Evolutionary conservation across 2,113 vertebrate species (phyloP).

Genomic region (Indicator maculatus): DNA sequence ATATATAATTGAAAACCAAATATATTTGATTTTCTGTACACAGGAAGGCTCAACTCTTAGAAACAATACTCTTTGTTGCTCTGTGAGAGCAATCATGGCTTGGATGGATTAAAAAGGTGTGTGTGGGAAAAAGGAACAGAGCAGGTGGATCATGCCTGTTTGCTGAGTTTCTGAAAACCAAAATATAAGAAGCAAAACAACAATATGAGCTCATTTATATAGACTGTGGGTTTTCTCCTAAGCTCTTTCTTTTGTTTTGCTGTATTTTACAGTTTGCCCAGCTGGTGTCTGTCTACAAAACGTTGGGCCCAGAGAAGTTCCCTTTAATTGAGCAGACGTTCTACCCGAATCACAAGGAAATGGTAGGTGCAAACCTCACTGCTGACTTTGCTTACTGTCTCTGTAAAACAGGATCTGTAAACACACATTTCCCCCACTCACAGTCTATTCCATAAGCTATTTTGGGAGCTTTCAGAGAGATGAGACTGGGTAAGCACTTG

Average conservation of each 20-base stretch:
- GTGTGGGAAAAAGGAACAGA: neutral
- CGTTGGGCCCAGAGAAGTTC: slow-evolving; percentile 91
- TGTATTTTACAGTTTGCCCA: slow-evolving; percentile 91
- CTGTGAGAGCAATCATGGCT: neutral
- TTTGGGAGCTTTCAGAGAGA: neutral
- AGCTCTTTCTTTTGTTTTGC: slow-evolving; percentile 5
- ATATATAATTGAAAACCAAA: too few relatives aligned
- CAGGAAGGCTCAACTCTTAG: neutral
- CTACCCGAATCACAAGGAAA: slow-evolving; percentile 98
- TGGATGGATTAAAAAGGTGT: neutral
- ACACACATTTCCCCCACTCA: neutral
- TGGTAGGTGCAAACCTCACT: slow-evolving; percentile 81
- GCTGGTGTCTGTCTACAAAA: slow-evolving; percentile 89
- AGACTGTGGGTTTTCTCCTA: neutral
- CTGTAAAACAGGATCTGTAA: neutral
- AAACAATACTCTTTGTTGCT: neutral
- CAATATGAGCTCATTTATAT: neutral
- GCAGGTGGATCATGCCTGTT: neutral
- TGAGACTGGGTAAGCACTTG: neutral
- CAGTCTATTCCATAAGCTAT: neutral
- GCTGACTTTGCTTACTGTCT: neutral
- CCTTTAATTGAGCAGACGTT: slow-evolving; percentile 96
- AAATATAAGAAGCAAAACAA: neutral
- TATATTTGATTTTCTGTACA: neutral
- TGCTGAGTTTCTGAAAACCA: neutral